Percentiles rank a stretch among this genome's conserved stretches.
Evolutionary conservation across 1,140 invertebrate species (phyloP).

Genomic region (Pteromalus puparum): DNA sequence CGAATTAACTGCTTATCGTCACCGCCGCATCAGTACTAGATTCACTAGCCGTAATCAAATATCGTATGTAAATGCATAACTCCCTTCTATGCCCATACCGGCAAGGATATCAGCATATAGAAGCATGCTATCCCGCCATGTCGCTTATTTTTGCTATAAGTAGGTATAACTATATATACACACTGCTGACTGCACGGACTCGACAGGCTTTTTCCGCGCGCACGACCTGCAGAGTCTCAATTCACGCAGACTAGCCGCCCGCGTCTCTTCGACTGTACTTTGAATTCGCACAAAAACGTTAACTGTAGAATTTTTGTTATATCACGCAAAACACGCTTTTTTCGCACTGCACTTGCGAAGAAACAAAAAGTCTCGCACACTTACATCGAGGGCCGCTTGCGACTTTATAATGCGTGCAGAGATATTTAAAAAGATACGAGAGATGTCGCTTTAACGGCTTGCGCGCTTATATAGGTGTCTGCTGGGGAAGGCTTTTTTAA

Average conservation of each 20-base stretch:
- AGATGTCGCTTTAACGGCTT: background rate
- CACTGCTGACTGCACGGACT: background rate
- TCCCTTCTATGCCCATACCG: background rate
- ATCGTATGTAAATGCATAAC: background rate
- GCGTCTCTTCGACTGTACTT: too few relatives aligned
- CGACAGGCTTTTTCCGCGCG: too few relatives aligned
- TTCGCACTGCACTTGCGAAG: background rate
- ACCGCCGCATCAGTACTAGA: background rate
- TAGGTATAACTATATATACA: background rate
- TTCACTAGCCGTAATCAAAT: constrained; percentile 1
- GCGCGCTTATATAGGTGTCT: background rate
- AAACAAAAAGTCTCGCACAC: background rate
- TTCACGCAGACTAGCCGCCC: too few relatives aligned
- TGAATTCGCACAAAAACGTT: too few relatives aligned
- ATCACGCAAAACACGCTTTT: background rate
- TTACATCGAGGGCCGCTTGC: too few relatives aligned
- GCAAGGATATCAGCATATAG: background rate
- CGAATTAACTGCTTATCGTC: background rate
- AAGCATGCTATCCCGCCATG: background rate
- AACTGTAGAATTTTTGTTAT: background rate
- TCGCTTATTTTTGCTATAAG: too few relatives aligned
- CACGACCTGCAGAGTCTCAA: too few relatives aligned
- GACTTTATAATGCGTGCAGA: too few relatives aligned
- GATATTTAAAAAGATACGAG: constrained; percentile 4
- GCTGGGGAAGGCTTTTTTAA: too few relatives aligned